These are phyloP conservation scores for Cerastis rubricosa DNA, from an alignment of 2,888 invertebrate species.

Conservation along the genomic window DNA sequence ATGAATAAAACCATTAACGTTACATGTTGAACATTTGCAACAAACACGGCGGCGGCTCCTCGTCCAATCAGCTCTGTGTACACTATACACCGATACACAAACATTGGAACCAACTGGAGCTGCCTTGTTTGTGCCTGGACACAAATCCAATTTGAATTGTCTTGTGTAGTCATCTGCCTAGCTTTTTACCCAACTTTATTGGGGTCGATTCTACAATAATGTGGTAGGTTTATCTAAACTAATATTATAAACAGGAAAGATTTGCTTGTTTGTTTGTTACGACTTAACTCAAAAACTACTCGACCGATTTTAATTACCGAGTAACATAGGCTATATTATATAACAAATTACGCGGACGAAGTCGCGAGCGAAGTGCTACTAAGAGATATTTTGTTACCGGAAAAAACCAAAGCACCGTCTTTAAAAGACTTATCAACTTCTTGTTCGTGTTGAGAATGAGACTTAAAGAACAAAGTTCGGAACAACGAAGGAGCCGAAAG, in stretches of 20 bases:
- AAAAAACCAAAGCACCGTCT: not conserved
- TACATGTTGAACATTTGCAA: slow-evolving; percentile 24
- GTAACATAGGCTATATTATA: no score
- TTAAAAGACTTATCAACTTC: not conserved
- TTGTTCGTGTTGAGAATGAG: slow-evolving; percentile 1
- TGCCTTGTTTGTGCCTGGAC: slow-evolving; percentile 34
- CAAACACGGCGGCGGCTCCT: slow-evolving; percentile 26
- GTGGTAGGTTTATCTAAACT: not conserved
- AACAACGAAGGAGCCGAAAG: slow-evolving; percentile 27
- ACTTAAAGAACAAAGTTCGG: slow-evolving; percentile 11
- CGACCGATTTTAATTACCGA: no score
- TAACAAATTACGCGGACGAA: no score
- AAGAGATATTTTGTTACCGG: not conserved
- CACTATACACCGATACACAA: slow-evolving; percentile 44
- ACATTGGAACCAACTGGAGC: slow-evolving; percentile 36
- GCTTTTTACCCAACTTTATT: no score
- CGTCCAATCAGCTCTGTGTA: slow-evolving; percentile 55
- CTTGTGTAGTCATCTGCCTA: no score
- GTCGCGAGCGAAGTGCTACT: no score
- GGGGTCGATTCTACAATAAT: not conserved
- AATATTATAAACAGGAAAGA: no score
- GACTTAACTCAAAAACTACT: no score
- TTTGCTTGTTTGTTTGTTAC: no score
- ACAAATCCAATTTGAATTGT: slow-evolving; percentile 28
- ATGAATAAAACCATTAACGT: slow-evolving; percentile 27